phyloP scores from a whole-genome alignment of 2,888 invertebrate genomes.

The Folsomia candida region DNA sequence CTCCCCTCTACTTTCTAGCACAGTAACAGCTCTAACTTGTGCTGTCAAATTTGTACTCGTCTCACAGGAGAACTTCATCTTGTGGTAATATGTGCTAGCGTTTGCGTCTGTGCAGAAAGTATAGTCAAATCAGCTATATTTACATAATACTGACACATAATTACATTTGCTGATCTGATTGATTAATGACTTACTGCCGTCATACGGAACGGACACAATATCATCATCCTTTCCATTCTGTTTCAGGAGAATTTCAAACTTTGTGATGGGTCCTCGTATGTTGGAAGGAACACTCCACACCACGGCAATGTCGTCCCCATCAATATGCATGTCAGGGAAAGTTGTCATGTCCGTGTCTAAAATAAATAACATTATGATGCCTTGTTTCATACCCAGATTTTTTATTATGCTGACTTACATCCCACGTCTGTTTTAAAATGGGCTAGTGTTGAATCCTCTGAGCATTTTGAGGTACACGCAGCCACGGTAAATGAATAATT shows the following conservation, averaged over 20 bases:
- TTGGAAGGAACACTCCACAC: slow-evolving; percentile 59
- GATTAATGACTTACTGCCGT: background rate
- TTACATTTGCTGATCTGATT: background rate
- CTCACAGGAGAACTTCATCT: slow-evolving; percentile 36
- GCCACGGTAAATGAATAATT: slow-evolving; percentile 68
- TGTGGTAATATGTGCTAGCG: slow-evolving; percentile 2
- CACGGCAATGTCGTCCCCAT: slow-evolving; percentile 50
- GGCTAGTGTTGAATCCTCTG: slow-evolving; percentile 60
- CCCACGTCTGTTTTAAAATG: slow-evolving; percentile 65
- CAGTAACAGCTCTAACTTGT: slow-evolving; percentile 43
- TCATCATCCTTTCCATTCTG: slow-evolving; percentile 51
- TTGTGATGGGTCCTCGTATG: slow-evolving; percentile 61
- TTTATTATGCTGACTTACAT: slow-evolving; percentile 55
- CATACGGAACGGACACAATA: background rate
- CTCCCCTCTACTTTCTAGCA: slow-evolving; percentile 14
- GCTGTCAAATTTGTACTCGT: slow-evolving; percentile 45
- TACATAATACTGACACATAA: background rate
- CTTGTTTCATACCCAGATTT: background rate
- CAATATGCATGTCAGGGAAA: slow-evolving; percentile 29
- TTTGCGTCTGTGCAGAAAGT: too few species aligned
- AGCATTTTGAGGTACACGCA: slow-evolving; percentile 71
- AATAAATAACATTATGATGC: background rate
- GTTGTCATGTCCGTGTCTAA: slow-evolving; percentile 33
- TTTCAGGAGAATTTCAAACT: slow-evolving; percentile 59
- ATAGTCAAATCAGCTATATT: too few species aligned